Evolutionary conservation across 2,113 vertebrate genomes (phyloP), one percentile per base, ranked within the genome.

Genomic region (Gallinago undulata): DNA sequence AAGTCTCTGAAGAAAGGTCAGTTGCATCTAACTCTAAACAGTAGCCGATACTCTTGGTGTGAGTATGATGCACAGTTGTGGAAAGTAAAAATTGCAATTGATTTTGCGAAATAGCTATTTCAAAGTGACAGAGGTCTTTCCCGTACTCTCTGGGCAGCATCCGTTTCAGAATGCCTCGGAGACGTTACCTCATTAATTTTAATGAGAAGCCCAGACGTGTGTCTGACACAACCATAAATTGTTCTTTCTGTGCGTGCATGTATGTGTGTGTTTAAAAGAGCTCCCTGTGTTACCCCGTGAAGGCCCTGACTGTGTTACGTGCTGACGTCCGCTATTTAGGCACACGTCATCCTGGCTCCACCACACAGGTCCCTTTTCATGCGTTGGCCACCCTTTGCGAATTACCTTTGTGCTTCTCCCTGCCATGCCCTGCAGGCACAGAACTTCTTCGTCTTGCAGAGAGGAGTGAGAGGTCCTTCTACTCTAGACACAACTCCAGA

Each of bases 151-250:
- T 41, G 87, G 69, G 79, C 95, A 93, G 94, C 77, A 96, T 94
- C 95, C 57, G 35, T 93, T 97, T 97, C 90, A 59, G 85, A 97
- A 94, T 87, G 84, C 94, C 93, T 94, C 3, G 13, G 95, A 96
- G 93, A 98, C 96, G 68, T 97, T 96, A 96, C 96, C 97, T 98
- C 98, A 97, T 97, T 97, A 97, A 98, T 97, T 97, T 97, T 98
- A 97, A 98, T 97, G 97, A 96, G 95, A 92, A 96, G 89, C 67
- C 95, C 91, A 96, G 98, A 98, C 96, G 39, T 94, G 90, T 82
- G 87, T 85, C 96, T 94, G 95, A 94, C 96, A 96, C 64, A 90
- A 90, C 89, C 96, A 87, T 97, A 98, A 98, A 98, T 96, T 97
- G 95, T 96, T 94, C 94, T 74, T 91, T 50, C 93, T 90, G 79